A percentile compares a stretch with the other conserved stretches of the same genome.
Conservation (phyloP, 2,888 invertebrate genomes). For the Ichneumoninae sp. region DNA sequence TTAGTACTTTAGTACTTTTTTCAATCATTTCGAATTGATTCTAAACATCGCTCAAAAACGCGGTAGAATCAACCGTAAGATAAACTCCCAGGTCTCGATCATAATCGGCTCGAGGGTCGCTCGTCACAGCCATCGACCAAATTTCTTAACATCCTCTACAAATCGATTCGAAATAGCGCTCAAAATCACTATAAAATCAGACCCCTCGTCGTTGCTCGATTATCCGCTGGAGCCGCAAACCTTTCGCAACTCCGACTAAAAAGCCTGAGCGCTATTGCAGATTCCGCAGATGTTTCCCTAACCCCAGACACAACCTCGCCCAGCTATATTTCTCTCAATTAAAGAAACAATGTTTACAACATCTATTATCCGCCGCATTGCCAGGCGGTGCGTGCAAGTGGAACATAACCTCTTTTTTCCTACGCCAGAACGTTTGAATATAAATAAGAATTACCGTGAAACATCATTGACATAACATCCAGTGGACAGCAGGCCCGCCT, state of each 20-base stretch:
- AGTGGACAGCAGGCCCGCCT: background rate
- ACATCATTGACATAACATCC: background rate
- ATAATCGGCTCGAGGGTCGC: no score
- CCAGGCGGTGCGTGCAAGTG: background rate
- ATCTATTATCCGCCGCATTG: background rate
- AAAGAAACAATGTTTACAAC: background rate
- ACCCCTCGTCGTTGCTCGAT: background rate
- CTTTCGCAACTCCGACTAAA: background rate
- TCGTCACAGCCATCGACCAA: no score
- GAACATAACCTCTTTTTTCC: constrained; percentile 3
- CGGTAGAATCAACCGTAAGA: no score
- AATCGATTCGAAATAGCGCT: background rate
- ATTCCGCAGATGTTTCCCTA: background rate
- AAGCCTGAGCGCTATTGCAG: background rate
- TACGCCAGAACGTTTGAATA: background rate
- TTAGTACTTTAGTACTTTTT: no score
- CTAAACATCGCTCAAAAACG: no score
- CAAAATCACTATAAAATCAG: background rate
- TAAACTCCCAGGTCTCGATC: no score
- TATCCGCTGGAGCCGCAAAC: background rate
- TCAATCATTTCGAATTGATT: no score
- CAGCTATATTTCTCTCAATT: background rate
- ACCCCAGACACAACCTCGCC: background rate
- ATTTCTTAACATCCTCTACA: background rate
- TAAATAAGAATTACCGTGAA: constrained; percentile 11